Evolutionary conservation across 1,140 invertebrate species (phyloP).

Genomic region (Papilio glaucus): DNA sequence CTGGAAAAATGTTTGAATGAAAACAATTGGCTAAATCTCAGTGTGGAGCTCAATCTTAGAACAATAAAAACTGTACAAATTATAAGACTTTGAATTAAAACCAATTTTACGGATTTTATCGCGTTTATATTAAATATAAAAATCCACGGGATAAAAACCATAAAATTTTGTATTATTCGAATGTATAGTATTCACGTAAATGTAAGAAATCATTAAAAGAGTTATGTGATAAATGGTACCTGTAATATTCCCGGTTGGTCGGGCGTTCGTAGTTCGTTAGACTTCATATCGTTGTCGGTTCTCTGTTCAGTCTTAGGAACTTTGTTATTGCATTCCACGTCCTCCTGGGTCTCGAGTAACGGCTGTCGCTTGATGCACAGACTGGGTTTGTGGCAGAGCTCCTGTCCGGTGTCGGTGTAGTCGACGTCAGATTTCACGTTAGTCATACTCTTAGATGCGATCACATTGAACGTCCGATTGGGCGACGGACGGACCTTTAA

Average conservation of each 20-base stretch:
- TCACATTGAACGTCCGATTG: conserved; percentile 69
- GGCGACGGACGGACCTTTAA: conserved; percentile 81
- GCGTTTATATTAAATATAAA: too few relatives aligned
- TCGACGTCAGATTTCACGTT: conserved; percentile 81
- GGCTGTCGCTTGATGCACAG: conserved; percentile 66
- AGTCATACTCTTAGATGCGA: conserved; percentile 84
- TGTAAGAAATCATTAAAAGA: too few relatives aligned
- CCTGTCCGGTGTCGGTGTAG: conserved; percentile 74
- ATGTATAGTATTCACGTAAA: too few relatives aligned
- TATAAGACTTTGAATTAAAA: too few relatives aligned
- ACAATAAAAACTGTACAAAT: too few relatives aligned
- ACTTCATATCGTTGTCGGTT: conserved; percentile 54
- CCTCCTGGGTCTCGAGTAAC: conserved; percentile 69
- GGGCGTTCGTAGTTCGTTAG: conserved; percentile 50
- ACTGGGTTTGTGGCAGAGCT: conserved; percentile 64
- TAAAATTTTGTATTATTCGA: too few relatives aligned
- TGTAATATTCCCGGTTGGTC: conserved; percentile 76
- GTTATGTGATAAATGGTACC: too few relatives aligned
- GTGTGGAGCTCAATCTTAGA: too few relatives aligned
- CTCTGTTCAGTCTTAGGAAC: conserved; percentile 77
- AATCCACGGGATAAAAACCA: too few relatives aligned
- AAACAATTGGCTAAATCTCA: too few relatives aligned
- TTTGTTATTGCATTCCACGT: conserved; percentile 72
- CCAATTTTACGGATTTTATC: too few relatives aligned
- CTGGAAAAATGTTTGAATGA: too few relatives aligned